Base-by-base conservation (phyloP, 92 coral and sea anemone genomes). In the Epizoanthus illoricatus region DNA sequence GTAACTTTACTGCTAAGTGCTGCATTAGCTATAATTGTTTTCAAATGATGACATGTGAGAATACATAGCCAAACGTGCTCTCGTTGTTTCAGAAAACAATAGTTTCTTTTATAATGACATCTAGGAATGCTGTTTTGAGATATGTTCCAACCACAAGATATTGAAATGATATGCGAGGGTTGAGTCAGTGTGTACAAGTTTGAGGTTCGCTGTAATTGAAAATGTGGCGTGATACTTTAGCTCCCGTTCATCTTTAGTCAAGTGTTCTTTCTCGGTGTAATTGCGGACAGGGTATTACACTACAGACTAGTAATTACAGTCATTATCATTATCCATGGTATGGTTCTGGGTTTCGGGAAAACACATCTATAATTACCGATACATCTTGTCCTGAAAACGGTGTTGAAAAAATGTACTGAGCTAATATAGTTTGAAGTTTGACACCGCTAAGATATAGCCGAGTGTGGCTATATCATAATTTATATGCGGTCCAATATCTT, bases 1-100 rank as follows among this genome's bases (percentile, higher is more conserved):
- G 65, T 57, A 13, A 58, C 36, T 21, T 16, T n/a, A 3, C 21
- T 61, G 41, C 33, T 8, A 41, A 39, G 56, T 3, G 12, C 45
- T 43, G 65, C 28, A 28, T 36, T 40, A 75, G 55, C 40, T 45
- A 59, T 64, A 64, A 78, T 78, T 63, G 82, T 78, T 78, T 62
- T 11, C 45, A 75, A 78, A 63, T 43, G 65, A 78, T 43, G 59
- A 36, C 81, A 28, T 54, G 39, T 57, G 33, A 62, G 28, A 0
- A 62, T 58, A 43, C 61, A 63, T 57, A 21, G 6, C 16, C 18
- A 66, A 54, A 59, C 68, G 71, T 5, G 15, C 16, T 42, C 18
- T 13, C 59, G 71, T 78, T 78, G 82, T 64, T 63, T 63, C 71
- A 78, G 43, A 63, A 76, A 62, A 78, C 82, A 78, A 78, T 63